phyloP scores from a whole-genome alignment of 2,797 vertebrate species.

The Poecile montanus region DNA sequence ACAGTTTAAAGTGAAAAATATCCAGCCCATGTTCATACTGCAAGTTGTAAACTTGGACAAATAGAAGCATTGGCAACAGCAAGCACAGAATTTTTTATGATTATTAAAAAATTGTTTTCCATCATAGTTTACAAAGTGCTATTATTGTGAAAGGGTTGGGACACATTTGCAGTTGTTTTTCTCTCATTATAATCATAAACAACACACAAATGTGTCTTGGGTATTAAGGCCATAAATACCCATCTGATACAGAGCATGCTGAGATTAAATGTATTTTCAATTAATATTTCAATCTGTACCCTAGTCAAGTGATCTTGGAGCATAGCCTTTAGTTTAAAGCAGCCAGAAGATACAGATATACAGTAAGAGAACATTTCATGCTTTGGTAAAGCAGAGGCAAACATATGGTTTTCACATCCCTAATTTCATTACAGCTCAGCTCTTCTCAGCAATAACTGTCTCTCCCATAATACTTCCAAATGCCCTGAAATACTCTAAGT shows the following conservation, averaged over 20 bases:
- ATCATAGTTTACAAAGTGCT: background rate
- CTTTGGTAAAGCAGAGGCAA: constrained; percentile 42
- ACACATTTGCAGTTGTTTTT: background rate
- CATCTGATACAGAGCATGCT: background rate
- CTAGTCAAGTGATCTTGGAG: background rate
- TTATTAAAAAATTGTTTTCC: background rate
- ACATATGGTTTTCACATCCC: constrained; percentile 34
- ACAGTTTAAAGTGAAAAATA: background rate
- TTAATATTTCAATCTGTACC: background rate
- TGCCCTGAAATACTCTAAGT: constrained; percentile 53
- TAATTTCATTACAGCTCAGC: constrained; percentile 47
- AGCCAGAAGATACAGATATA: background rate
- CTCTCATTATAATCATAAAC: background rate
- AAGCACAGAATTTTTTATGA: background rate
- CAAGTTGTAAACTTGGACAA: background rate
- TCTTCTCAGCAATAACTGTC: constrained; percentile 48
- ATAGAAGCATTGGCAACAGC: background rate
- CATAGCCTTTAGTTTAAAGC: background rate
- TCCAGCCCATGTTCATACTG: background rate
- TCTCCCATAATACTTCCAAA: constrained; percentile 48
- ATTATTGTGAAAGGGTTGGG: background rate
- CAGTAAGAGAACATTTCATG: background rate
- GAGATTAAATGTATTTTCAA: background rate
- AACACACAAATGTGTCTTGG: background rate
- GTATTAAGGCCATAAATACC: background rate